Base-by-base conservation (phyloP, 2,797 vertebrate species). In the Tarsius wallacei region DNA sequence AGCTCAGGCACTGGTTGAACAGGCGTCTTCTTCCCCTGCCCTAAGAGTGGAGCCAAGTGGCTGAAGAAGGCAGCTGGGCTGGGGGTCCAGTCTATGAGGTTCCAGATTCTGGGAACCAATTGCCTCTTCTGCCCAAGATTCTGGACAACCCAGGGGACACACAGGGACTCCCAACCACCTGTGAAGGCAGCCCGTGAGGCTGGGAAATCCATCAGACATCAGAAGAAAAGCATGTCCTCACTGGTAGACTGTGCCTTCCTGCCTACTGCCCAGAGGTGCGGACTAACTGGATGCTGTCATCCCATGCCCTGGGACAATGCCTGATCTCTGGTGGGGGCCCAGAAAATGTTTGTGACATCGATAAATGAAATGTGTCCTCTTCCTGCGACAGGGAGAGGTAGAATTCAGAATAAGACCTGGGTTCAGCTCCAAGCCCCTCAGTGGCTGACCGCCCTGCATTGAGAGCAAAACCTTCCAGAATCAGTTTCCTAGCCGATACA, bases 401-500 rank as follows among this genome's bases (percentile, higher is more conserved):
- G 47, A 14, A 26, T 36, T 77, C 17, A 76, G 66, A 82, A 47
- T 3, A 36, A 59, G 80, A 28, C 16, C 36, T 1, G 4, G 66
- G 68, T 42, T 90, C 55, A 51, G 55, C 7, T 2, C 24, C 13
- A 4, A 33, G 63, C 4, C 17, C 74, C 36, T 31, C 68, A 24
- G 17, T 2, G 68, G 68, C 88, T 26, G 15, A 36, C 42, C 5
- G 22, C 21, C 15, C 42, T 11, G n/a, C 3, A 7, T 15, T 0
- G 3, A 93, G 16, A 68, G 49, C 33, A 47, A 7, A 77, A 13
- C 33, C 55, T 33, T 15, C 26, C 16, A 28, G 73, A 19, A n/a
- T 3, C 3, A 0, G 59, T 24, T 22, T 86, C 68, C 76, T 77
- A 0, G 0, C 22, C 90, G 49, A 14, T 11, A 2, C 1, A 1